These are phyloP conservation scores for Macrochelys suwanniensis DNA, from an alignment of 2,797 vertebrate species.

Conservation along the genomic window DNA sequence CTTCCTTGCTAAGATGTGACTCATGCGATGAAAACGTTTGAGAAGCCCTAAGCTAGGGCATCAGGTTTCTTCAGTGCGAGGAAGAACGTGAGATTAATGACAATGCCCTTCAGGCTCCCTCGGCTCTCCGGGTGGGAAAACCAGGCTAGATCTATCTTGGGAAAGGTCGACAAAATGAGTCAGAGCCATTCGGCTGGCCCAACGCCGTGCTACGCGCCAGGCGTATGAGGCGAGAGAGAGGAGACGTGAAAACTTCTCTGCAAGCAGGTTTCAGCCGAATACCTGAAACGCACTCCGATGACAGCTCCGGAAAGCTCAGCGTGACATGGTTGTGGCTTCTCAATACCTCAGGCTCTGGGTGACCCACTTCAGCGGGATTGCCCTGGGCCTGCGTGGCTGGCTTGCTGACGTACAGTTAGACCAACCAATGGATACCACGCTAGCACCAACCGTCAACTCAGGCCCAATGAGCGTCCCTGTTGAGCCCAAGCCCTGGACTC, in stretches of 20 bases:
- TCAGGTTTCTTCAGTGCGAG: accelerated
- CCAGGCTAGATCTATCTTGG: too few species aligned
- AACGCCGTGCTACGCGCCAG: not conserved
- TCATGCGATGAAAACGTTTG: not conserved
- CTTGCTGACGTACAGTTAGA: not conserved
- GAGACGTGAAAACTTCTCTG: not conserved
- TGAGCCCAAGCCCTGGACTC: not conserved
- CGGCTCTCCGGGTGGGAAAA: not conserved
- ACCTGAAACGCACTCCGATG: not conserved
- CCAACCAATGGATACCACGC: not conserved
- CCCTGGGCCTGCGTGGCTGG: not conserved
- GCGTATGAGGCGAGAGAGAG: not conserved
- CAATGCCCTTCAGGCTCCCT: not conserved
- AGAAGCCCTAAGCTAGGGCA: not conserved
- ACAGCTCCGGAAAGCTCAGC: not conserved
- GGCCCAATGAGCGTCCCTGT: accelerated
- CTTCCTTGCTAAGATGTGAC: not conserved
- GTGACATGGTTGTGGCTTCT: not conserved
- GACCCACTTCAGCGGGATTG: not conserved
- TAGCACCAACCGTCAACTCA: not conserved
- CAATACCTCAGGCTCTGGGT: not conserved
- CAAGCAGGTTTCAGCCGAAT: not conserved
- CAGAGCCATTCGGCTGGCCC: not conserved
- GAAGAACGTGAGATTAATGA: accelerated
- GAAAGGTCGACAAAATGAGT: not conserved